A percentile compares a stretch with the other conserved stretches of the same genome.
phyloP scores from a whole-genome alignment of 1,140 invertebrate species.

The Drosophila virilis region DNA sequence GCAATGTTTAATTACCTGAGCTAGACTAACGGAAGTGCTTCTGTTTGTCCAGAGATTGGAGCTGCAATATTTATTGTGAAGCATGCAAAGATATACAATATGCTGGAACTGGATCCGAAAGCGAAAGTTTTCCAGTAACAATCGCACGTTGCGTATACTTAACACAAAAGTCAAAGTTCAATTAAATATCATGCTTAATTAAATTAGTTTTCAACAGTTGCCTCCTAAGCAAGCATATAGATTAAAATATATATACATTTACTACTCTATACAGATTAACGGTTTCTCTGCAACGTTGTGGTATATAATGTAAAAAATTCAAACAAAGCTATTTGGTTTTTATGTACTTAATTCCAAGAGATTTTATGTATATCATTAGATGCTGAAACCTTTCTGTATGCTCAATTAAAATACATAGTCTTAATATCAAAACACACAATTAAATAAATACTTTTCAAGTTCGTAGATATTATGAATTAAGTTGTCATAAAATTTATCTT shows the following conservation, averaged over 20 bases:
- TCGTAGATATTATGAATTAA: no score
- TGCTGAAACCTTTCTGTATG: no score
- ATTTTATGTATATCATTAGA: no score
- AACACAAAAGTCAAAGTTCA: conserved; percentile 52
- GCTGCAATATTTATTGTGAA: conserved; percentile 34
- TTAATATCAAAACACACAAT: no score
- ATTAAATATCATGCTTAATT: conserved; percentile 27
- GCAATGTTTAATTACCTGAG: conserved; percentile 50
- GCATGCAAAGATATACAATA: conserved; percentile 4
- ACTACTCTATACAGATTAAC: no score
- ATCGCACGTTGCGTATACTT: conserved; percentile 53
- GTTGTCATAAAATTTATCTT: no score
- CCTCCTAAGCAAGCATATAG: not conserved
- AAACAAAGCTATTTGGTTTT: no score
- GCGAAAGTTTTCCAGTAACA: conserved; percentile 29
- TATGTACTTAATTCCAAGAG: no score
- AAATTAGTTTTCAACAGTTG: conserved; percentile 30
- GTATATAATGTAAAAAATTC: no score
- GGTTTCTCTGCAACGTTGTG: no score
- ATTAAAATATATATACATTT: not conserved
- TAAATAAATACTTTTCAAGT: no score
- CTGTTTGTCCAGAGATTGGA: conserved; percentile 35
- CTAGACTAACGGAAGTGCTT: conserved; percentile 55
- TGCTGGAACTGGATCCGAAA: conserved; percentile 2
- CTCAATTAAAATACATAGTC: no score